Evolutionary conservation across 2,888 invertebrate genomes (phyloP).

Genomic region (Microchrysa polita): DNA sequence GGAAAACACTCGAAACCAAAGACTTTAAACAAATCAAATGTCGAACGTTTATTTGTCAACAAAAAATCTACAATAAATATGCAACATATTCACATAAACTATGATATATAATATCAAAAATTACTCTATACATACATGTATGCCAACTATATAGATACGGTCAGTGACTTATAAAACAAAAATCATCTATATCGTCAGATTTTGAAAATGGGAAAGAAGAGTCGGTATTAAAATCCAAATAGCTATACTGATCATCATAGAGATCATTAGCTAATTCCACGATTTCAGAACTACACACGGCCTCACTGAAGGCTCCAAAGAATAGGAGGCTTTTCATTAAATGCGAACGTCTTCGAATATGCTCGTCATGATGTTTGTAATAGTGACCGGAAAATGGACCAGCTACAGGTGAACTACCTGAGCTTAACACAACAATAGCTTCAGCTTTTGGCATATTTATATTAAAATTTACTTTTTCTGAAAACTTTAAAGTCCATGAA

Average conservation of each 20-base stretch:
- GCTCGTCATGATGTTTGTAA: constrained; percentile 39
- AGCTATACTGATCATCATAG: constrained; percentile 50
- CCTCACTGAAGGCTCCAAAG: constrained; percentile 58
- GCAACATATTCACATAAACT: too few species aligned
- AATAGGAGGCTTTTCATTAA: constrained; percentile 55
- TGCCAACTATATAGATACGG: too few species aligned
- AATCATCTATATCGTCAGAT: constrained; percentile 9
- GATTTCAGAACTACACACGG: constrained; percentile 58
- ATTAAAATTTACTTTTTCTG: constrained; percentile 47
- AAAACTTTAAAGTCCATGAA: constrained; percentile 73
- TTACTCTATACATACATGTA: too few species aligned
- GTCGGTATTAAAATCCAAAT: constrained; percentile 36
- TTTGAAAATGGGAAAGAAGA: constrained; percentile 21
- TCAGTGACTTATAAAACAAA: constrained; percentile 29
- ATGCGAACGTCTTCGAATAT: constrained; percentile 43
- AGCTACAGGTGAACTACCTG: constrained; percentile 36
- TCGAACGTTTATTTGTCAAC: too few species aligned
- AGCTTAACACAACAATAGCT: constrained; percentile 47
- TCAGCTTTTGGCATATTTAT: constrained; percentile 45
- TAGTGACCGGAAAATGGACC: constrained; percentile 8
- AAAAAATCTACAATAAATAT: too few species aligned
- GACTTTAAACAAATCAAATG: too few species aligned
- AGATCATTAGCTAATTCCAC: constrained; percentile 57
- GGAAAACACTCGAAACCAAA: too few species aligned
- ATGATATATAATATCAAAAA: too few species aligned